Percentiles rank a stretch among this genome's conserved stretches.
These are phyloP conservation scores for Resseliella maxima DNA, from an alignment of 2,888 invertebrate species.

Conservation along the genomic window DNA sequence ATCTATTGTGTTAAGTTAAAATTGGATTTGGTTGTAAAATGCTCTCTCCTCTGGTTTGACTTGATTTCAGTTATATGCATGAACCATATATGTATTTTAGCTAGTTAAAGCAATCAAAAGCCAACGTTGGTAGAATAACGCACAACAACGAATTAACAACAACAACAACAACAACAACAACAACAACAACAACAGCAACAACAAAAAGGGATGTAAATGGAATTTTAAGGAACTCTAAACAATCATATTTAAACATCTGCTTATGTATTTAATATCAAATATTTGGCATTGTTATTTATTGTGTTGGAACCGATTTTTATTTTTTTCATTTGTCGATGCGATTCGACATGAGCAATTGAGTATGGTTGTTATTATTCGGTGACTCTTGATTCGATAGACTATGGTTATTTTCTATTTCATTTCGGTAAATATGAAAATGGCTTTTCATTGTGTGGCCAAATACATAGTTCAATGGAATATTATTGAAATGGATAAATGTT, in stretches of 20 bases:
- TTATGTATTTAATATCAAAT: conserved; percentile 54
- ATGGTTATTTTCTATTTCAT: background rate
- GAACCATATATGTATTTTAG: background rate
- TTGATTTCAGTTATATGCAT: background rate
- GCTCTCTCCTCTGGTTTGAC: background rate
- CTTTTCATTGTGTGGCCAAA: background rate
- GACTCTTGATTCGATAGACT: background rate
- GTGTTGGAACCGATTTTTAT: conserved; percentile 49
- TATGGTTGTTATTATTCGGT: background rate
- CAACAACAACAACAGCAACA: background rate
- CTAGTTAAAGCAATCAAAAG: background rate
- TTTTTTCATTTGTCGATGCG: conserved; percentile 33
- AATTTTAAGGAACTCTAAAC: background rate
- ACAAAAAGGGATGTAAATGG: background rate
- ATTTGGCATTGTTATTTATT: conserved; percentile 56
- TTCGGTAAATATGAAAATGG: background rate
- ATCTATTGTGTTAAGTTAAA: conserved; percentile 7
- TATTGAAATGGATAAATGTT: background rate
- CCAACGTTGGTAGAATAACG: background rate
- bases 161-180: background rate
- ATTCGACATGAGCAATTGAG: background rate
- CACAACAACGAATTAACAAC: background rate
- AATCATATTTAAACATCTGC: conserved; percentile 54
- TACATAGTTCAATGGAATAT: conserved; percentile 4
- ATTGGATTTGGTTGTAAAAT: conserved; percentile 53